These are phyloP conservation scores for Pantherophis vulpinus DNA, from an alignment of 2,797 vertebrate genomes.

Conservation along the genomic window DNA sequence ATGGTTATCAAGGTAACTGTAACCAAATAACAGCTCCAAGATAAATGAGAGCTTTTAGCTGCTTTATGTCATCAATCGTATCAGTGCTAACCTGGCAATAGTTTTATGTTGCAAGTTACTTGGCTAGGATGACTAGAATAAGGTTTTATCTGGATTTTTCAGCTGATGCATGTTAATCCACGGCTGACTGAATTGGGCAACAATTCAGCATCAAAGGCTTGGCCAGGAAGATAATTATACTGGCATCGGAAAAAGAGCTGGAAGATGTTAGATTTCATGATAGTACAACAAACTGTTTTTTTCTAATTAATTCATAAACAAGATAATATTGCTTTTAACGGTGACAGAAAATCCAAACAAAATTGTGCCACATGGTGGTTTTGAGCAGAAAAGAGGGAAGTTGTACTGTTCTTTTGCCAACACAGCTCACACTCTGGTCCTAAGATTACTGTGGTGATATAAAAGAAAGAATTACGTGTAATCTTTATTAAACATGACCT, in stretches of 20 bases:
- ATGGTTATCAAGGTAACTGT: neutral
- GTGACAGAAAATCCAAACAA: neutral
- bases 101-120: neutral
- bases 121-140: neutral
- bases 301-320: neutral
- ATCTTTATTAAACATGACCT: neutral
- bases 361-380: neutral
- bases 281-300: neutral
- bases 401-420: neutral
- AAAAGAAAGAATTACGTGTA: neutral
- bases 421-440: neutral
- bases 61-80: slow-evolving; percentile 4
- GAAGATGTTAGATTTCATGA: neutral
- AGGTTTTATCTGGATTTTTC: neutral
- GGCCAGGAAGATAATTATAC: neutral
- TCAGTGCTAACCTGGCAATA: neutral
- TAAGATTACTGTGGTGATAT: neutral
- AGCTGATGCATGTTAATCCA: neutral
- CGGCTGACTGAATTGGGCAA: neutral
- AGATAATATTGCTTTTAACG: neutral
- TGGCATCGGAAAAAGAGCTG: slow-evolving; percentile 1
- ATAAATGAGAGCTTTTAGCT: slow-evolving; percentile 13
- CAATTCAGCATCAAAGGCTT: neutral
- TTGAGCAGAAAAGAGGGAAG: neutral
- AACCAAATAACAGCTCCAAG: slow-evolving; percentile 1